Evolutionary conservation across 2,888 invertebrate species (phyloP).

Genomic region (Cerastoderma edule): DNA sequence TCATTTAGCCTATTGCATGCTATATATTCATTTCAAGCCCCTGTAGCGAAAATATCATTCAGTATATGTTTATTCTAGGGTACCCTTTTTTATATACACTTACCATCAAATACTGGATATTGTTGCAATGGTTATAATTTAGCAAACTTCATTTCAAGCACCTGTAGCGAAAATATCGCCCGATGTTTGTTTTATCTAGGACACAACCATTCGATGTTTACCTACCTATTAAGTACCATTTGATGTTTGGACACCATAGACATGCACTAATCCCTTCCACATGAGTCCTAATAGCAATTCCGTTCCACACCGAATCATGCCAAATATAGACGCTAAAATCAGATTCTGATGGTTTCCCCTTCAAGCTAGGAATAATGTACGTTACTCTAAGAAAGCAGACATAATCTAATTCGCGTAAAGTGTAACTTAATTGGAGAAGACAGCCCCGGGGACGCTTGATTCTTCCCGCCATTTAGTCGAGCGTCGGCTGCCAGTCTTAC

Average conservation of each 20-base stretch:
- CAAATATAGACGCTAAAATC: neutral
- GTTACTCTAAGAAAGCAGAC: neutral
- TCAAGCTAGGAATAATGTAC: constrained; percentile 1
- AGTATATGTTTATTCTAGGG: no score
- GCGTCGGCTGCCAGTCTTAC: neutral
- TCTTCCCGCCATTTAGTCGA: neutral
- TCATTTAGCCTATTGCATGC: no score
- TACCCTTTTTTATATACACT: no score
- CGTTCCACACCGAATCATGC: neutral
- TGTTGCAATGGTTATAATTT: no score
- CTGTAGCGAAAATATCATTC: no score
- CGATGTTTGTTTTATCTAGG: no score
- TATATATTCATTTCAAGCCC: no score
- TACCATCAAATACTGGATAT: no score
- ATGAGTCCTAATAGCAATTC: neutral
- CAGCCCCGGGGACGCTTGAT: neutral
- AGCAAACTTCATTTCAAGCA: no score
- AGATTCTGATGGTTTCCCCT: neutral
- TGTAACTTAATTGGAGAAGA: constrained; percentile 3
- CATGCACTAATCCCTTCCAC: neutral
- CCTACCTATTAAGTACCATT: no score
- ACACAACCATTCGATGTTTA: no score
- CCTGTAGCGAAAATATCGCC: no score
- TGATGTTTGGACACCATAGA: neutral
- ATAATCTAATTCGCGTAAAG: constrained; percentile 2